Percentiles rank a stretch among this genome's conserved stretches.
phyloP scores from a whole-genome alignment of 2,797 vertebrate species.

The Pogonophryne albipinna region DNA sequence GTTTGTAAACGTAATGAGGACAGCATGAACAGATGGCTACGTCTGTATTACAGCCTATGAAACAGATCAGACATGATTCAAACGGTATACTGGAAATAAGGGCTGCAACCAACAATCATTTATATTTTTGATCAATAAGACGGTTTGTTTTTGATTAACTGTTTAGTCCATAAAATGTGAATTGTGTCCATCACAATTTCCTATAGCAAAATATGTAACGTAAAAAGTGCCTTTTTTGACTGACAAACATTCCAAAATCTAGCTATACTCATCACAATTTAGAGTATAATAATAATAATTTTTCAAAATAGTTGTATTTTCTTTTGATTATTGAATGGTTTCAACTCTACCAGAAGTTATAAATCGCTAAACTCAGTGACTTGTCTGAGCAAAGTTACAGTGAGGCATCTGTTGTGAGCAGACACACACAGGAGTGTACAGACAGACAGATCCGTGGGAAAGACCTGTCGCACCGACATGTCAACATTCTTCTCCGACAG shows the following conservation, averaged over 20 bases:
- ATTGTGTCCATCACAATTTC: not conserved
- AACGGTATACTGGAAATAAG: not conserved
- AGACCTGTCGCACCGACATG: constrained; percentile 57
- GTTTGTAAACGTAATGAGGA: constrained; percentile 12
- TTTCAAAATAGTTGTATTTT: not conserved
- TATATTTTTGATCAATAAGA: not conserved
- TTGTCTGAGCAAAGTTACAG: not conserved
- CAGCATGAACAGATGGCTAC: not conserved
- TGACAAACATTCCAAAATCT: not conserved
- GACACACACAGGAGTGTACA: constrained; percentile 17
- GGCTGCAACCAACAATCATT: not conserved
- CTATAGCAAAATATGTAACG: not conserved
- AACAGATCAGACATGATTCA: constrained; percentile 8
- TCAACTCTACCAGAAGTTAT: not conserved
- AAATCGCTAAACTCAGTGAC: constrained; percentile 2
- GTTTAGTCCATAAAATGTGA: not conserved
- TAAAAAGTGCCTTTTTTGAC: not conserved
- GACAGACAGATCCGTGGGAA: constrained; percentile 65
- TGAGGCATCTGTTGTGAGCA: constrained; percentile 30
- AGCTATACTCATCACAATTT: too few species aligned
- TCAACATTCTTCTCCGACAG: constrained; percentile 69
- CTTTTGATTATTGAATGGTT: not conserved
- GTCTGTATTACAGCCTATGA: not conserved
- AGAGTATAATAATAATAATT: too few species aligned
- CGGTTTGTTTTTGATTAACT: not conserved